Base-by-base conservation (phyloP, 2,113 vertebrate genomes). In the Reinhardtius hippoglossoides region DNA sequence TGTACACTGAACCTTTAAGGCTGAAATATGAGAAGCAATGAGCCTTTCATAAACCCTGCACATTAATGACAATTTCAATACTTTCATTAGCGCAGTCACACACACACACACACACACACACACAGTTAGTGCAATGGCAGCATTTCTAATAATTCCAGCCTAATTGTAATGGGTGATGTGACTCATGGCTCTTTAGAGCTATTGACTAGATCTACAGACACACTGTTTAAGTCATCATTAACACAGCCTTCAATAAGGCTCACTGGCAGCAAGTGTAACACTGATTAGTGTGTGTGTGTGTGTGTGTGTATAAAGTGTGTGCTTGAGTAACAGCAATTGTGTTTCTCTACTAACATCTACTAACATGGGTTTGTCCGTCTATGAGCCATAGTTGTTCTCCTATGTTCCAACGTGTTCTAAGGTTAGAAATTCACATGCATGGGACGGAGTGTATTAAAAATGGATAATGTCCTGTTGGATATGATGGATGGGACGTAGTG, bases 171-270 rank as follows among this genome's bases (percentile, higher is more conserved):
- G 89, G 78, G 73, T 61, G 81, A 75, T 74, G 77, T 79, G 79
- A 83, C 77, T 80, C 31, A 31, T 85, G 70, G 73, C 80, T 80
- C 75, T 83, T 88, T 81, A 76, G 76, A 78, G 70, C 40, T 84
- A 87, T 86, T 71, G 85, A 87, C 81, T 61, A 63, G 35, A 24
- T 73, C 67, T 82, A 82, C 85, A 86, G 81, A 88, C 84, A 81
- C 86, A 76, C 74, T 81, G 84, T 87, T 88, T 84, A 83, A 90
- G 84, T 88, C 89, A 87, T 87, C 78, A 84, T 86, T 90, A 87
- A 74, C 75, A 14, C 35, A 82, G 72, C 61, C 54, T 85, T 87
- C 81, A 86, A 82, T 90, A 84, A 77, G 73, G 77, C 66, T 31
- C 31, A 31, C 31, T 31, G 31, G 31, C 31, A 31, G 31, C 31